Base-by-base conservation (phyloP, 1,140 invertebrate genomes). In the Drosophila kohkoa region DNA sequence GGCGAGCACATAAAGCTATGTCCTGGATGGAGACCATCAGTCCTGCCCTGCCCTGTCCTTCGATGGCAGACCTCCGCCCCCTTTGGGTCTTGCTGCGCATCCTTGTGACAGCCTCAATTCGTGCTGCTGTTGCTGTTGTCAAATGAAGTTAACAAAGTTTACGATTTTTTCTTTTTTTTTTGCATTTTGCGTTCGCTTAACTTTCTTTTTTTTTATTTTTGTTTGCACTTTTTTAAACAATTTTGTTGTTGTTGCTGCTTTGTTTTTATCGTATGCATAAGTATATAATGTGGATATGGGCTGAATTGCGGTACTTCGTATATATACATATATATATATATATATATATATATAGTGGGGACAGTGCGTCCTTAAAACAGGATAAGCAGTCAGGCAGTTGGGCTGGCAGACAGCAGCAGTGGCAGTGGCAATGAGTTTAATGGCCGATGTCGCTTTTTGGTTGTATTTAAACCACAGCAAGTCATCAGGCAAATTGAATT, bases 401-500 rank as follows among this genome's bases (percentile, higher is more conserved):
- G 13, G 10, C 32, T 20, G 35, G 15, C 1, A 63, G 70, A 64
- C 62, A 51, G 54, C 20, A 20, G 20, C 20, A 20, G 20, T 20
- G 35, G 15, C 75, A 54, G 62, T 52, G 80, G 80, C 80, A 82
- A 82, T 82, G 83, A 88, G 87, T 82, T 87, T 90, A 87, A 86
- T 87, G 82, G 70, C 63, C 79, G 82, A 79, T 80, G 82, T 87
- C 82, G 83, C 72, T 82, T 87, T 87, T 82, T 87, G 83, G 77
- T 76, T 76, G 86, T 78, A 89, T 87, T 87, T 90, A 78, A 87
- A 82, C 82, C 87, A 81, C 82, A 87, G 87, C 82, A 86, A 90
- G 88, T 91, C 85, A 91, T 91, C 85, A 91, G 82, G 81, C 79
- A 91, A 91, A 91, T 91, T 91, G 88, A 91, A 91, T 91, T 91